Base-by-base conservation (phyloP, 2,888 invertebrate species). In the Theretra japonica region DNA sequence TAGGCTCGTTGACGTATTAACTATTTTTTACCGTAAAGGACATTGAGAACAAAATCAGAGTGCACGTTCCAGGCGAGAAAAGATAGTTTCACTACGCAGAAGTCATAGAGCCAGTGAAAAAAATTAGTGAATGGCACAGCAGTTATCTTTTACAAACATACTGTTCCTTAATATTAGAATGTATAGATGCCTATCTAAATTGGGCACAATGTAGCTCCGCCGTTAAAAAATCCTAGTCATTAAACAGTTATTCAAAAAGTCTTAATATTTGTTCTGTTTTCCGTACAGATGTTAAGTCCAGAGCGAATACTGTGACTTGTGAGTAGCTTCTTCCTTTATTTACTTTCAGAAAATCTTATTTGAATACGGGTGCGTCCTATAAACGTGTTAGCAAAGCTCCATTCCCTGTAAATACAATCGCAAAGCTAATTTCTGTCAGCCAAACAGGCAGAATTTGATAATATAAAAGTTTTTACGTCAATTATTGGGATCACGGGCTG, bases 281-380 rank as follows among this genome's bases (percentile, higher is more conserved):
- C 50, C 6, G n/a, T 53, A 53, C 59, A 11, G 7, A 2, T 59
- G 28, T 25, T 7, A 4, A 28, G 23, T 33, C 30, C 19, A 21
- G 1, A 33, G 8, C 58, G 19, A 41, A n/a, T n/a, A 56, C 50
- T 30, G 58, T 60, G 72, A 73, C 70, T 73, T 30, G 58, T 60
- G 72, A 73, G 70, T 73, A 70, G 71, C 70, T 48, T 69, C 70
- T 69, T 65, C 69, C 68, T 68, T 73, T 76, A 77, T 74, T 73
- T 73, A 72, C 70, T 75, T 17, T 59, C 33, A 59, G 57, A 70
- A 72, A 73, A 73, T 75, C 56, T 57, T 58, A 72, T 75, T 68
- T 68, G 69, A 72, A 60, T 73, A 73, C 73, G 72, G 69, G 73
- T 15, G 21, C 70, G 28, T 21, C 33, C 62, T 73, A 65, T 73